phyloP scores from a whole-genome alignment of 1,140 invertebrate species.

The Nephila pilipes region DNA sequence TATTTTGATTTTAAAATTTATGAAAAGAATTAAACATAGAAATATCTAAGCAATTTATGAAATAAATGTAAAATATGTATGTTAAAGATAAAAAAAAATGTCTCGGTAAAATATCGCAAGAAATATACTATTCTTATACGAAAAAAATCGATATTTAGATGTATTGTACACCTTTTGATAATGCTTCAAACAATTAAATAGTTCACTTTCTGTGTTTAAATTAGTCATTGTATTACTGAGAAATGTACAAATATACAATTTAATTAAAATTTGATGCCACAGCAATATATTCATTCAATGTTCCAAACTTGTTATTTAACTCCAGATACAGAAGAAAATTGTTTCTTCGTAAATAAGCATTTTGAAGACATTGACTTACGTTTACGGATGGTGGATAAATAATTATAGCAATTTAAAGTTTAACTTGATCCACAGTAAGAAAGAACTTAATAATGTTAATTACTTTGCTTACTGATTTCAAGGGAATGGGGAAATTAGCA shows the following conservation, averaged over 20 bases:
- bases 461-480: conserved; percentile 25
- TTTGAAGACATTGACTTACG: neutral
- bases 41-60: too few relatives aligned
- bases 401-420: neutral
- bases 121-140: too few relatives aligned
- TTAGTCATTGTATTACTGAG: neutral
- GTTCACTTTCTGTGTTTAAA: neutral
- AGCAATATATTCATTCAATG: neutral
- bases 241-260: neutral
- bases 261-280: neutral
- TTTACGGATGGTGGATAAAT: neutral
- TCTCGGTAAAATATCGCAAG: too few relatives aligned
- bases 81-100: too few relatives aligned
- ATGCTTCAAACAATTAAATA: neutral
- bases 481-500: conserved; percentile 12
- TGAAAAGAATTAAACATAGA: too few relatives aligned
- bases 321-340: neutral
- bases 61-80: too few relatives aligned
- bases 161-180: neutral
- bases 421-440: neutral
- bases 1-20: too few relatives aligned
- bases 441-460: neutral
- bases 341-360: neutral
- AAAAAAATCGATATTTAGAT: too few relatives aligned
- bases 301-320: neutral